Conservation (phyloP, 2,888 invertebrate genomes). For the Epirrhoe alternata region DNA sequence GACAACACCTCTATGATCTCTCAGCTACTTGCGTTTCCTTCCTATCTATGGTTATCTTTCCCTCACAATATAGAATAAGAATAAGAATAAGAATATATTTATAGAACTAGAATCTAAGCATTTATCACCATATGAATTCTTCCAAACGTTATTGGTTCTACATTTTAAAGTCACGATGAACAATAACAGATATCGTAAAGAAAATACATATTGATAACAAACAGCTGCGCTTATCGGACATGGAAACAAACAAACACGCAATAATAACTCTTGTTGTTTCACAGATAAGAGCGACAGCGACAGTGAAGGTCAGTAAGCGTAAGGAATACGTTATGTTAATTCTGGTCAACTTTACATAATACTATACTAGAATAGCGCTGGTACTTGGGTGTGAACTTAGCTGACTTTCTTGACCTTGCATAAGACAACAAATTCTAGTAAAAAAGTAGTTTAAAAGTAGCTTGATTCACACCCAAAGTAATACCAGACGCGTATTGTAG, state of each 20-base stretch:
- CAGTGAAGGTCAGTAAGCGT: conserved; percentile 94
- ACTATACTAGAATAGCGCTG: conserved; percentile 49
- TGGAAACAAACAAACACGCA: conserved; percentile 14
- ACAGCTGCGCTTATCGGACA: conserved; percentile 10
- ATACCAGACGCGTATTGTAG: conserved; percentile 2
- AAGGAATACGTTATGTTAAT: conserved; percentile 76
- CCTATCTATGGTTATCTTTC: too few species aligned
- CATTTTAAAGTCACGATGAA: neutral
- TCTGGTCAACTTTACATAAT: conserved; percentile 84
- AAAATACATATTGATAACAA: conserved; percentile 10
- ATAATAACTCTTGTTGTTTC: conserved; percentile 58
- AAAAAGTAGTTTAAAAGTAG: neutral
- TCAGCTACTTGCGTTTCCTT: too few species aligned
- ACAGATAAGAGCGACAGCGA: conserved; percentile 97
- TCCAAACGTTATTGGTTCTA: neutral
- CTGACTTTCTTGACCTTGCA: neutral
- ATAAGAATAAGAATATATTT: too few species aligned
- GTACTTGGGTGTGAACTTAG: conserved; percentile 18
- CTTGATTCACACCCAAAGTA: conserved; percentile 6
- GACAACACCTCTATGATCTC: too few species aligned
- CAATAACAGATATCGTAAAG: neutral
- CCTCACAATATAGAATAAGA: too few species aligned
- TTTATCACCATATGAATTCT: neutral
- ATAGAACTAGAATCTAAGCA: too few species aligned
- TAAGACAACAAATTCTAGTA: neutral